A percentile compares a stretch with the other conserved stretches of the same genome.
Conservation (phyloP, 2,888 invertebrate genomes). For the Meiosimyza platycephala region DNA sequence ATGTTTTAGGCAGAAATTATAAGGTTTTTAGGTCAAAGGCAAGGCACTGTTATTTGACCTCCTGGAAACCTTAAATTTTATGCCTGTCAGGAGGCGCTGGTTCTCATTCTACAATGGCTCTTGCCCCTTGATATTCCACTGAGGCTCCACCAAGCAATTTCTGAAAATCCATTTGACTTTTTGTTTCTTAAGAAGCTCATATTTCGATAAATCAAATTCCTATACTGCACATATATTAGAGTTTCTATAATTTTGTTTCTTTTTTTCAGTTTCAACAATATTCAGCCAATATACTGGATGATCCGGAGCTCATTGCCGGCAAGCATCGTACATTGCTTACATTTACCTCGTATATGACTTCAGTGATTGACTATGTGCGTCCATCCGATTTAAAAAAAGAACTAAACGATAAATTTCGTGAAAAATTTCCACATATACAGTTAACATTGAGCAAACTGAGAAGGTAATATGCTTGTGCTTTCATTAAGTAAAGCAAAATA, state of each 20-base stretch:
- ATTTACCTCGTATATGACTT: constrained; percentile 92
- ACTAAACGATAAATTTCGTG: constrained; percentile 95
- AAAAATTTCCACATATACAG: constrained; percentile 94
- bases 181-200: too few relatives aligned
- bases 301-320: constrained; percentile 90
- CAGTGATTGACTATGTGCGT: constrained; percentile 95
- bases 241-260: background rate
- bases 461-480: constrained; percentile 74
- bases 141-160: too few relatives aligned
- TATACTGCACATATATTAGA: too few relatives aligned
- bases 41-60: too few relatives aligned
- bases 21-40: too few relatives aligned
- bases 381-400: constrained; percentile 97
- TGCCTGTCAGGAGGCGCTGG: too few relatives aligned
- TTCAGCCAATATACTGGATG: constrained; percentile 90
- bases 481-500: background rate
- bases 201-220: too few relatives aligned
- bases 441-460: constrained; percentile 94
- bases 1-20: too few relatives aligned
- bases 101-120: too few relatives aligned
- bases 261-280: constrained; percentile 69
- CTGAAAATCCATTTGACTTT: too few relatives aligned
- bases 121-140: too few relatives aligned
- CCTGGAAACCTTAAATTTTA: too few relatives aligned
- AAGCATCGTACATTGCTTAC: constrained; percentile 88